Base-by-base conservation (phyloP, 2,888 invertebrate species). In the Physocephala rufipes region DNA sequence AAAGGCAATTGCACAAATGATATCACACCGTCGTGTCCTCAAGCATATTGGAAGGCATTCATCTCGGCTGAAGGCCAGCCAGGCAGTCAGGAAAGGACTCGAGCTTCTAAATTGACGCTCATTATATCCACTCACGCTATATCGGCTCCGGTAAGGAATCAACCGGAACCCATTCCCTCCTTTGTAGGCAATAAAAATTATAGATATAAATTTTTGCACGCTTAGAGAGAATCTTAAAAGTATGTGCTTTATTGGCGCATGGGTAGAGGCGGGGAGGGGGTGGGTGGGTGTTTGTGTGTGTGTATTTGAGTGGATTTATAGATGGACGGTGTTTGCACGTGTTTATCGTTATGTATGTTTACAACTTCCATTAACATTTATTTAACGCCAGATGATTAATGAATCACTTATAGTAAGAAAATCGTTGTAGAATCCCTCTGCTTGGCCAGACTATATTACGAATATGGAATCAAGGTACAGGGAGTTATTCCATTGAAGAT, bases 381-480 rank as follows among this genome's bases (percentile, higher is more conserved):
- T 76, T 74, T 74, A 36, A 71, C 71, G 72, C 72, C 72, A 67
- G 81, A 81, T 83, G 83, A 83, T 82, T 83, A 82, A 83, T 83
- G 82, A 78, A 77, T 76, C 78, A 81, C 82, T 82, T 82, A 82
- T 83, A 83, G 83, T 81, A 82, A 80, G 36, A 36, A 36, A 36
- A 36, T 36, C 36, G 36, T 7, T n/a, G n/a, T n/a, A n/a, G n/a
- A n/a, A n/a, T n/a, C n/a, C n/a, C n/a, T n/a, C n/a, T n/a, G n/a
- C n/a, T n/a, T n/a, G n/a, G n/a, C n/a, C n/a, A n/a, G n/a, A n/a
- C n/a, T n/a, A n/a, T 9, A 9, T 36, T 36, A 36, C 5, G 36
- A 36, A 36, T 36, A 7, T 9, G 36, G 36, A 36, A 4, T 36
- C 9, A 36, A 36, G 36, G 36, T 9, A 36, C 5, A 36, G 36